Conservation (phyloP, 2,888 invertebrate genomes). For the Drosophila anomalata region DNA sequence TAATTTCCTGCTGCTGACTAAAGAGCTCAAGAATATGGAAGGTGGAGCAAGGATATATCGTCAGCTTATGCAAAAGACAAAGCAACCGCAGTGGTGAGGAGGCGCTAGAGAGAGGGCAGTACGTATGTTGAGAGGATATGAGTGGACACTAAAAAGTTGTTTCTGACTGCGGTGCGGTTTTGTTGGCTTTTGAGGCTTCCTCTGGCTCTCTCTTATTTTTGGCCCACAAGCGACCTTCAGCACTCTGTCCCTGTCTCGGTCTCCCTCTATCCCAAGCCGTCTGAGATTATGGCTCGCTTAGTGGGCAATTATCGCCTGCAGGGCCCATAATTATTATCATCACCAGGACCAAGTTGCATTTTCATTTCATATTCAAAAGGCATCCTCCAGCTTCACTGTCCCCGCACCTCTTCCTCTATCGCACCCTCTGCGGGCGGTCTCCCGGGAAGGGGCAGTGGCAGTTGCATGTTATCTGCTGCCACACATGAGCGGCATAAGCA, state of each 20-base stretch:
- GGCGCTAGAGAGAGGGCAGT: conserved; percentile 12
- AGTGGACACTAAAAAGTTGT: conserved; percentile 49
- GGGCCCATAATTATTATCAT: conserved; percentile 70
- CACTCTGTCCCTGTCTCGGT: not conserved
- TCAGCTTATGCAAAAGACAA: conserved; percentile 30
- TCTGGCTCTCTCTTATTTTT: not conserved
- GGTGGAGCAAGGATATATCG: conserved; percentile 9
- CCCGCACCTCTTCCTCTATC: conserved; percentile 9
- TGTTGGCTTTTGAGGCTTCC: conserved; percentile 56
- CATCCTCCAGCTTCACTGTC: conserved; percentile 5
- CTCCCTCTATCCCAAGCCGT: conserved; percentile 10
- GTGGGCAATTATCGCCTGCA: conserved; percentile 78
- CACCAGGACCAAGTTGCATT: conserved; percentile 63
- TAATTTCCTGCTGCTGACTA: conserved; percentile 51
- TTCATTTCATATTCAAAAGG: conserved; percentile 71
- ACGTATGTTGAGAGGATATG: conserved; percentile 30
- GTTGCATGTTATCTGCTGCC: conserved; percentile 65
- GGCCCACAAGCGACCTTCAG: conserved; percentile 13
- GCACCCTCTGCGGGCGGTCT: conserved; percentile 23
- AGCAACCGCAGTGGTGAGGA: conserved; percentile 38
- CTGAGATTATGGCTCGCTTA: conserved; percentile 69
- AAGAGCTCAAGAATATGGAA: conserved; percentile 1
- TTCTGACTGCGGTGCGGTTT: conserved; percentile 45
- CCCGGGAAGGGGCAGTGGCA: conserved; percentile 15
- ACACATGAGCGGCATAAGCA: conserved; percentile 68